Evolutionary conservation across 2,888 invertebrate species (phyloP).

Genomic region (Tachina grossa): DNA sequence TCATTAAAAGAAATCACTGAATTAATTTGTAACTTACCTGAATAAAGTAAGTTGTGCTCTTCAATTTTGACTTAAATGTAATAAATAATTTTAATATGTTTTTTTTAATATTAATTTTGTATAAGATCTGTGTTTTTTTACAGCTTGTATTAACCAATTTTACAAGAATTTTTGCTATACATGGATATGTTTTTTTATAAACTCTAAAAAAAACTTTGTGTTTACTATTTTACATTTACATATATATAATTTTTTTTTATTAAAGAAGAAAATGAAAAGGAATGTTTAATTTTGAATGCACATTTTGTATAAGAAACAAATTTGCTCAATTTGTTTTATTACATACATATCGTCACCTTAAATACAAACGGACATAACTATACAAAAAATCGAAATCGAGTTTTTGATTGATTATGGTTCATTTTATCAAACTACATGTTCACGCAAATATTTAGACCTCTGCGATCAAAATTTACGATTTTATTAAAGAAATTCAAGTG

Average conservation of each 20-base stretch:
- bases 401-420: too few species aligned
- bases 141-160: slow-evolving; percentile 26
- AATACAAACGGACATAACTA: too few species aligned
- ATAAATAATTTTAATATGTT: slow-evolving; percentile 13
- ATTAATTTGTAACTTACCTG: slow-evolving; percentile 30
- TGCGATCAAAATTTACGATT: too few species aligned
- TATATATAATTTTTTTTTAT: neutral
- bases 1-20: slow-evolving; percentile 21
- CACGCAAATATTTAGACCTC: too few species aligned
- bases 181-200: neutral
- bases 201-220: slow-evolving; percentile 4
- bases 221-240: neutral
- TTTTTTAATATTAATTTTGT: slow-evolving; percentile 17
- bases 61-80: slow-evolving; percentile 34
- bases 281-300: slow-evolving; percentile 21
- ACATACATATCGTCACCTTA: too few species aligned
- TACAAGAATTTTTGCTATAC: slow-evolving; percentile 12
- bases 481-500: too few species aligned
- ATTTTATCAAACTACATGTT: too few species aligned
- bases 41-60: slow-evolving; percentile 35
- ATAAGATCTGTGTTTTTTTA: slow-evolving; percentile 30
- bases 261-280: neutral
- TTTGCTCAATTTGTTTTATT: slow-evolving; percentile 55
- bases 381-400: too few species aligned
- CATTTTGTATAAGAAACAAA: slow-evolving; percentile 38